These are phyloP conservation scores for Rhineura floridana DNA, from an alignment of 2,113 vertebrate genomes.

Conservation along the genomic window DNA sequence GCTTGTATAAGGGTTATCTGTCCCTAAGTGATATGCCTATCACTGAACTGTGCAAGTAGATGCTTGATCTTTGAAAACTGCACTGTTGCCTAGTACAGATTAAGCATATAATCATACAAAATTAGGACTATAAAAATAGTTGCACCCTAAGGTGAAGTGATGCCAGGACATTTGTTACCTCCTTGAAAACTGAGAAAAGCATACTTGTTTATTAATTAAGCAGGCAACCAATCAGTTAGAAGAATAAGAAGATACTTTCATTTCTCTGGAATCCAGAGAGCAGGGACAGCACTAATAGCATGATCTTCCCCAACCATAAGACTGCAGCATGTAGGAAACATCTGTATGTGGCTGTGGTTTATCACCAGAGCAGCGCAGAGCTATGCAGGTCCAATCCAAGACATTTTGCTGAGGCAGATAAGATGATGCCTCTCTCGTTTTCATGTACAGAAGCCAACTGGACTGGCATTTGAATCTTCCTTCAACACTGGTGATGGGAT, in stretches of 20 bases:
- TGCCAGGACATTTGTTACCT: conserved; percentile 53
- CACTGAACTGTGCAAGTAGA: background rate
- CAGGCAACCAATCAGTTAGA: too few species aligned
- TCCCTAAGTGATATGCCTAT: background rate
- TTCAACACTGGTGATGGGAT: too few species aligned
- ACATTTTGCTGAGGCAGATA: too few species aligned
- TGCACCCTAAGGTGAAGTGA: conserved; percentile 45
- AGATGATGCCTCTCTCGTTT: too few species aligned
- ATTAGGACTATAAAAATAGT: conserved; percentile 54
- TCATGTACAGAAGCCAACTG: too few species aligned
- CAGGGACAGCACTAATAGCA: background rate
- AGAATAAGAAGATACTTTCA: background rate
- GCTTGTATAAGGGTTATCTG: background rate
- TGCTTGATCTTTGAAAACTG: conserved; percentile 39
- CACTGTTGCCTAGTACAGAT: conserved; percentile 49
- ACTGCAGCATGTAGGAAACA: too few species aligned
- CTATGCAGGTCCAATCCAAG: too few species aligned
- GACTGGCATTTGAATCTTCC: too few species aligned
- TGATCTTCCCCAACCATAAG: too few species aligned
- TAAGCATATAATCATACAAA: conserved; percentile 47
- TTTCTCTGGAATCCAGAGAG: background rate
- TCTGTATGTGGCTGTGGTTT: too few species aligned
- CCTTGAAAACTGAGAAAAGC: conserved; percentile 55
- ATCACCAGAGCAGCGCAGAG: too few species aligned
- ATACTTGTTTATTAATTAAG: conserved; percentile 10